A percentile compares a stretch with the other conserved stretches of the same genome.
Conservation (phyloP, 2,797 vertebrate genomes). For the Takifugu rubripes region DNA sequence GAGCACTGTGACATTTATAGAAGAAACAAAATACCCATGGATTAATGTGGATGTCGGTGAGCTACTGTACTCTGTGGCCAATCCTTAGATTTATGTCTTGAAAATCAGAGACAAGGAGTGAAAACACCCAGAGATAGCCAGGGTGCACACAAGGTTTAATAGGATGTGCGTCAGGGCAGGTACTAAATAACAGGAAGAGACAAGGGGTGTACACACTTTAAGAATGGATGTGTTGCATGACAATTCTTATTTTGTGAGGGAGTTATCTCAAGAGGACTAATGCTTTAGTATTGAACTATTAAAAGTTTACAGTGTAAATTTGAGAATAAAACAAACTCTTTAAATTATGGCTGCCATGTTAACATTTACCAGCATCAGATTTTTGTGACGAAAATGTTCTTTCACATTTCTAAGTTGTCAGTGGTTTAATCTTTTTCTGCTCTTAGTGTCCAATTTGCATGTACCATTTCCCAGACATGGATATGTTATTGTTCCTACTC, state of each 20-base stretch:
- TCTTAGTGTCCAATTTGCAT: constrained; percentile 22
- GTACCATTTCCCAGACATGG: constrained; percentile 62
- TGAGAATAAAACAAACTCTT: background rate
- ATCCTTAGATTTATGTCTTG: too few relatives aligned
- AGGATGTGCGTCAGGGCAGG: constrained; percentile 81
- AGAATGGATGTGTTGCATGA: constrained; percentile 71
- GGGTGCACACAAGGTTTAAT: constrained; percentile 73
- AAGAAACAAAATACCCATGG: background rate
- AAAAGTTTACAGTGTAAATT: background rate
- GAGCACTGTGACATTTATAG: constrained; percentile 1
- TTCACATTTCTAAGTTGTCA: background rate
- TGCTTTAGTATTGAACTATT: background rate
- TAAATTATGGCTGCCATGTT: background rate
- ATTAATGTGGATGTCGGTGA: too few relatives aligned
- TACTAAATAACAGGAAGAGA: constrained; percentile 84
- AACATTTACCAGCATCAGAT: constrained; percentile 1
- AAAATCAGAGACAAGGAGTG: constrained; percentile 9
- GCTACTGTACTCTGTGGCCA: too few relatives aligned
- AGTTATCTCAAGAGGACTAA: constrained; percentile 17
- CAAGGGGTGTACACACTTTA: constrained; percentile 73
- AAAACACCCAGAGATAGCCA: constrained; percentile 44
- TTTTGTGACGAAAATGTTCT: constrained; percentile 1
- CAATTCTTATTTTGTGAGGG: constrained; percentile 44
- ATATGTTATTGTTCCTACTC: constrained; percentile 65
- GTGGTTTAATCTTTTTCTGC: constrained; percentile 3